These are phyloP conservation scores for Ephialtes manifestator DNA, from an alignment of 2,888 invertebrate species.

Conservation along the genomic window DNA sequence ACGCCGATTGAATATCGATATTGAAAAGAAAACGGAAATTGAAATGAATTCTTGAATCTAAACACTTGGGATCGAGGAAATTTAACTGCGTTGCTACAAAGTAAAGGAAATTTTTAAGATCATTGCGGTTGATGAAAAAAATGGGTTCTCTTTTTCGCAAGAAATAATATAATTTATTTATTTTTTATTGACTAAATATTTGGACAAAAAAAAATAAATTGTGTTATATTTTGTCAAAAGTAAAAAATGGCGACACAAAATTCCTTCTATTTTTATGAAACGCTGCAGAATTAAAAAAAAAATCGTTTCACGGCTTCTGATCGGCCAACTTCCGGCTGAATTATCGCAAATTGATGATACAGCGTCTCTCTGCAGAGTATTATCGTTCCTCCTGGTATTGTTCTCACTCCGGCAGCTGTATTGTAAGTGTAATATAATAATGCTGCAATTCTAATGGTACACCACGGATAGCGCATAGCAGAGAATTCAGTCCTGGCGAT, in stretches of 20 bases:
- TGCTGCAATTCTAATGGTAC: conserved; percentile 56
- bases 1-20: not conserved
- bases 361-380: conserved; percentile 29
- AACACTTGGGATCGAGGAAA: not conserved
- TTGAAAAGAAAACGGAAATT: conserved; percentile 11
- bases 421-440: conserved; percentile 57
- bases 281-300: not conserved
- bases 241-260: too few relatives aligned
- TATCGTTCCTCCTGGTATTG: conserved; percentile 55
- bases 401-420: conserved; percentile 43
- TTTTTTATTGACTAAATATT: too few relatives aligned
- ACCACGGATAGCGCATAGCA: conserved; percentile 16
- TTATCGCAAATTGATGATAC: conserved; percentile 63
- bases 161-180: too few relatives aligned
- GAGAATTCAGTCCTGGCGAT: conserved; percentile 35
- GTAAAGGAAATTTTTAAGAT: too few relatives aligned
- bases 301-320: not conserved
- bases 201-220: too few relatives aligned
- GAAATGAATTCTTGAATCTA: not conserved
- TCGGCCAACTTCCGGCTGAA: conserved; percentile 42
- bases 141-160: too few relatives aligned
- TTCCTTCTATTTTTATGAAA: not conserved
- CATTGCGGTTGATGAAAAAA: too few relatives aligned
- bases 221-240: too few relatives aligned
- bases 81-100: not conserved